These are phyloP conservation scores for Corydoras sp. DNA, from an alignment of 2,113 vertebrate species.

Conservation along the genomic window DNA sequence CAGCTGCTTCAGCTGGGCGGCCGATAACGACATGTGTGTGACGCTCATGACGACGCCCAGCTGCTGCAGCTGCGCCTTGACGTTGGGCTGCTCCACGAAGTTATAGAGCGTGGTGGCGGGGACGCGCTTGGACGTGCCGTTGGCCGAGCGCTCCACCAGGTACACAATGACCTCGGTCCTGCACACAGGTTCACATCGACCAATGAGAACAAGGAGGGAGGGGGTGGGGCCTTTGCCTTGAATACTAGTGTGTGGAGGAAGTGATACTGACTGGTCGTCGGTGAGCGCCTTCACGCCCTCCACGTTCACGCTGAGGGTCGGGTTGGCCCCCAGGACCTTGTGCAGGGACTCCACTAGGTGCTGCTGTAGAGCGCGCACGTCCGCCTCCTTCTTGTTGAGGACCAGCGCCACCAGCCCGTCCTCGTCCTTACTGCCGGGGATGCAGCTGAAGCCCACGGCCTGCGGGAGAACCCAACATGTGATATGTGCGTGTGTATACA, in stretches of 20 bases:
- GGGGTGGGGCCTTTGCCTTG: no score
- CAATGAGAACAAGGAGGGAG: no score
- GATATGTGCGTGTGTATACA: not conserved
- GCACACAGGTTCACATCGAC: not conserved
- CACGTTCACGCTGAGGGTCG: constrained; percentile 84
- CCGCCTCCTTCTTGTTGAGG: constrained; percentile 85
- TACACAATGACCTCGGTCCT: constrained; percentile 95
- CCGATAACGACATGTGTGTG: constrained; percentile 84
- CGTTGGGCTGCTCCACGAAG: constrained; percentile 80
- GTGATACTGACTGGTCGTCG: constrained; percentile 82
- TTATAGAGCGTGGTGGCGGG: constrained; percentile 74
- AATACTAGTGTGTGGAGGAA: no score
- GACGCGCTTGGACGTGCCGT: constrained; percentile 89
- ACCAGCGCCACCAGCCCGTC: constrained; percentile 86
- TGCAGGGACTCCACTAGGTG: constrained; percentile 93
- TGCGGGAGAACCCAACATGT: constrained; percentile 42
- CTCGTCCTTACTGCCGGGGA: constrained; percentile 89
- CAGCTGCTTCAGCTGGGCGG: constrained; percentile 87
- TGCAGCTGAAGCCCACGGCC: constrained; percentile 93
- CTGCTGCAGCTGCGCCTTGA: constrained; percentile 81
- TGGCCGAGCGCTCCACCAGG: constrained; percentile 87
- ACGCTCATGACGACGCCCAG: constrained; percentile 80
- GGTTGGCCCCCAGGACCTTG: constrained; percentile 85
- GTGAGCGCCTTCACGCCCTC: constrained; percentile 88
- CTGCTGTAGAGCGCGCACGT: constrained; percentile 87